These are phyloP conservation scores for Phylloscopus whistleri DNA, from an alignment of 2,113 vertebrate genomes.

Conservation along the genomic window DNA sequence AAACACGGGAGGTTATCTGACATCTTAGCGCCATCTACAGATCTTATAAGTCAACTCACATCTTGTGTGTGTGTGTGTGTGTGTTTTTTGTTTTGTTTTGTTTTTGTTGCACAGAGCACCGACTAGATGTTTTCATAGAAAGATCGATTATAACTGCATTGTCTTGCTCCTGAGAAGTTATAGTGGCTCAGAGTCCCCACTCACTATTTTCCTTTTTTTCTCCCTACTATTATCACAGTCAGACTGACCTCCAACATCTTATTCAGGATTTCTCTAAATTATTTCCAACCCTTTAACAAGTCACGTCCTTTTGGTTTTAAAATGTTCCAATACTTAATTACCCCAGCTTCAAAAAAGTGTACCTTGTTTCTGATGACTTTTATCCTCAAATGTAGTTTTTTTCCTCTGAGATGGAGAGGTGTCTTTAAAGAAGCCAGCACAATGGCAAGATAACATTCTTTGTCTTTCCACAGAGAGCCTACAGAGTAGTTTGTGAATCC, in stretches of 20 bases:
- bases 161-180: neutral
- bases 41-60: neutral
- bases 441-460: neutral
- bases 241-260: neutral
- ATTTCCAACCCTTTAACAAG: neutral
- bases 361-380: neutral
- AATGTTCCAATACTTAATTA: neutral
- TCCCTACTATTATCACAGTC: neutral
- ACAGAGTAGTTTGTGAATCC: neutral
- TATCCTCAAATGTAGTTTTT: neutral
- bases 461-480: neutral
- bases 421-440: neutral
- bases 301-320: neutral
- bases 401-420: neutral
- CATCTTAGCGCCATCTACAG: neutral
- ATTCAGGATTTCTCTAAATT: neutral
- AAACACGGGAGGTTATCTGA: fast-evolving
- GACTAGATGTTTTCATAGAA: neutral
- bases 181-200: neutral
- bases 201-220: neutral
- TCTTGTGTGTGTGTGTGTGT: too few species aligned
- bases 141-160: neutral
- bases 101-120: neutral
- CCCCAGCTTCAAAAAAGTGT: neutral
- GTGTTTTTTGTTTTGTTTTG: too few species aligned